Evolutionary conservation across 2,888 invertebrate species (phyloP), one percentile per base, ranked within the genome.

Genomic region (Parnassius glacialis): DNA sequence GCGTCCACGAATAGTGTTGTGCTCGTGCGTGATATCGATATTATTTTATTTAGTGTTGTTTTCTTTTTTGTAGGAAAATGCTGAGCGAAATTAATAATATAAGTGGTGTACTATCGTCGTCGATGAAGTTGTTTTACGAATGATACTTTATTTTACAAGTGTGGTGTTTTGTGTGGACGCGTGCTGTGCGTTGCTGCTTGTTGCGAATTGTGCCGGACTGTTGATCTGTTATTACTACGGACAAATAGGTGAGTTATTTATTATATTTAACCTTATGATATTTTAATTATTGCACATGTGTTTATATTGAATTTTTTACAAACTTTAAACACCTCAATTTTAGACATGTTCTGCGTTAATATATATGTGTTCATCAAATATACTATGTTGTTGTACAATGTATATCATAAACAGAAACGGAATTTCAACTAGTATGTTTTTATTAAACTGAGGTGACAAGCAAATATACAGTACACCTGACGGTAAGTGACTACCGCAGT

Each of bases 11-110:
- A 52, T 59, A 59, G 89, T 90, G 87, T 75, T 82, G 90, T 90
- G 89, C 76, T 69, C 83, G 85, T 86, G 84, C 74, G 73, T 78
- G 78, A 70, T 78, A 68, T 81, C 75, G 75, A 76, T 82, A 54
- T 61, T 66, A 47, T 69, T 84, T 85, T 81, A 81, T 83, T 80
- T 78, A 74, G 73, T 72, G 72, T 81, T 84, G 78, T 85, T 89
- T 89, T 88, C 84, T 88, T 87, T 90, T 89, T 90, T 87, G 86
- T 91, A 91, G 91, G 91, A 90, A 87, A 90, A 87, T 82, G 90
- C 89, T 85, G 90, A 83, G 83, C 84, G 90, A 90, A 89, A 87
- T 88, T 84, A 87, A 87, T 90, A 90, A 89, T 87, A 86, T 91
- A 84, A 91, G 90, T 90, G 87, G 87, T 89, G 90, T 90, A 84